phyloP scores from a whole-genome alignment of 2,797 vertebrate species.

The Macropus fuliginosus region DNA sequence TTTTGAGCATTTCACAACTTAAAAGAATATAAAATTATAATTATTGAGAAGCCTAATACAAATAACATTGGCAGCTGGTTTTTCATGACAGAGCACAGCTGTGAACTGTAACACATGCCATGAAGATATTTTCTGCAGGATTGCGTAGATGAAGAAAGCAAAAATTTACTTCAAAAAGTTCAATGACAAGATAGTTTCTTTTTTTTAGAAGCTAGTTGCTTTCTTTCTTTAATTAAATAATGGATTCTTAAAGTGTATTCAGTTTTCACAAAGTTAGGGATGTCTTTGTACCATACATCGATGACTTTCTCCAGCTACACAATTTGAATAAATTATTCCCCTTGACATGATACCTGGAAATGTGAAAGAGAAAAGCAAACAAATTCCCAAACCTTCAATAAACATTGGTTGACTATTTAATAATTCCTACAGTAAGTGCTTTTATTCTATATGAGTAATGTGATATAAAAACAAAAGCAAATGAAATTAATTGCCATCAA shows the following conservation, averaged over 20 bases:
- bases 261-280: neutral
- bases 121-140: neutral
- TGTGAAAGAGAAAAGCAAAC: neutral
- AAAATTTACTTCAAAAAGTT: constrained; percentile 25
- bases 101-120: neutral
- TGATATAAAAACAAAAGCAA: constrained; percentile 57
- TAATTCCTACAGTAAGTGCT: neutral
- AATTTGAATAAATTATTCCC: neutral
- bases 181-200: constrained; percentile 24
- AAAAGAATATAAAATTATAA: neutral
- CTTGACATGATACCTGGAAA: constrained; percentile 27
- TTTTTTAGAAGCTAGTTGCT: constrained; percentile 21
- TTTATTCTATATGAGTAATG: constrained; percentile 50
- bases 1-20: neutral
- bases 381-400: neutral
- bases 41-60: neutral
- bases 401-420: constrained; percentile 45
- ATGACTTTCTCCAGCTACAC: neutral
- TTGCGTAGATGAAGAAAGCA: neutral
- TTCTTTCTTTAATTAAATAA: constrained; percentile 21
- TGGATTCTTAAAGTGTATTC: constrained; percentile 35
- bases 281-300: neutral
- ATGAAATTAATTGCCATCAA: constrained; percentile 63
- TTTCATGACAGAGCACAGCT: neutral
- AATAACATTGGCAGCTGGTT: neutral